Conservation (phyloP, 2,113 vertebrate species). For the Alligator sinensis region DNA sequence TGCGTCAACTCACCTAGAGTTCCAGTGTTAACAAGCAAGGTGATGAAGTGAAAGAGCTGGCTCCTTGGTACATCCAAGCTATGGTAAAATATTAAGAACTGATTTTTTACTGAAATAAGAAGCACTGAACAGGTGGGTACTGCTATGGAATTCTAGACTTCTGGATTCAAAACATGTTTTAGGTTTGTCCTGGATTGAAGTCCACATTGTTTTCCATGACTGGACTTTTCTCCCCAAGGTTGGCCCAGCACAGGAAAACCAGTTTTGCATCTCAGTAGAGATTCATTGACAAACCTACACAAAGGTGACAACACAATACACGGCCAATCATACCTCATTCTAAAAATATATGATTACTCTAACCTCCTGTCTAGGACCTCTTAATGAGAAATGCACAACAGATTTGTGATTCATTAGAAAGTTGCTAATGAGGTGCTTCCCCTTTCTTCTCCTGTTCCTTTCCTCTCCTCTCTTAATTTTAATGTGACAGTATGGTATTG, state of each 20-base stretch:
- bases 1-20: neutral
- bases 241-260: neutral
- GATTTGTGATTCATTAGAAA: neutral
- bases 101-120: neutral
- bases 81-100: neutral
- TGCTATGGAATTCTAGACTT: neutral
- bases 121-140: neutral
- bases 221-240: neutral
- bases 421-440: neutral
- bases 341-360: neutral
- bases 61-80: neutral
- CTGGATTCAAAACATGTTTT: neutral
- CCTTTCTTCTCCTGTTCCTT: neutral
- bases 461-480: neutral
- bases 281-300: neutral
- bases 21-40: neutral
- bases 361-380: neutral
- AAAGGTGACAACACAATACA: neutral
- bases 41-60: neutral
- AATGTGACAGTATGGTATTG: neutral
- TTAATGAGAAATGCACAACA: neutral
- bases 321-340: rapidly evolving
- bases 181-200: neutral
- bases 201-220: neutral
- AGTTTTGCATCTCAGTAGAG: neutral